phyloP scores from a whole-genome alignment of 2,113 vertebrate genomes.

The Neotoma lepida region DNA sequence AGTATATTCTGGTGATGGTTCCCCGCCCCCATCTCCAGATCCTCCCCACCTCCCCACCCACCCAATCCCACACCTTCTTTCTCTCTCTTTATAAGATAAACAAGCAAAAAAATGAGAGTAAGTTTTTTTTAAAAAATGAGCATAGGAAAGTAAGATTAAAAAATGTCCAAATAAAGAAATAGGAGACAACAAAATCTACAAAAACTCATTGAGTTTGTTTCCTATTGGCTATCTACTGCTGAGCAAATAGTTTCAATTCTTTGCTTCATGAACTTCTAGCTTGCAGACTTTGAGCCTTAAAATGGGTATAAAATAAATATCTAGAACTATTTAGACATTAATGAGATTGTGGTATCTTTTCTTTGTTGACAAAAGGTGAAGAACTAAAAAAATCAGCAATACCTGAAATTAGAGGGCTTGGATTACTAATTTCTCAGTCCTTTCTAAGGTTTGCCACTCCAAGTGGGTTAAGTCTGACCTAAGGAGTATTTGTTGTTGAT shows the following conservation, averaged over 20 bases:
- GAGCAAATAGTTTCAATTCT: slow-evolving; percentile 48
- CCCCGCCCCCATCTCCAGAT: too few relatives aligned
- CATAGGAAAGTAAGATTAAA: background rate
- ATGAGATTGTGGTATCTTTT: slow-evolving; percentile 15
- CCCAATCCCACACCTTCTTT: background rate
- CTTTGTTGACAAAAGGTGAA: slow-evolving; percentile 62
- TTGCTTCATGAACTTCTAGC: slow-evolving; percentile 57
- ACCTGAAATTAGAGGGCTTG: background rate
- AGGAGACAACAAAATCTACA: background rate
- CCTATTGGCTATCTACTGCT: background rate
- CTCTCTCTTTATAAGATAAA: background rate
- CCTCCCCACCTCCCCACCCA: background rate
- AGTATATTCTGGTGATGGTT: background rate
- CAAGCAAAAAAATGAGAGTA: background rate
- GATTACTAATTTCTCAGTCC: slow-evolving; percentile 9
- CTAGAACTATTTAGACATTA: slow-evolving; percentile 58
- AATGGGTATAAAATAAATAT: background rate
- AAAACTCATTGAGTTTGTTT: background rate
- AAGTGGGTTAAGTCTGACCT: background rate
- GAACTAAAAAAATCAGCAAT: slow-evolving; percentile 32
- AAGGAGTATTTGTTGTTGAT: background rate
- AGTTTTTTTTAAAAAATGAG: too few relatives aligned
- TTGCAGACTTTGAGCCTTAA: slow-evolving; percentile 46
- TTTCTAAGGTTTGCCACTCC: background rate
- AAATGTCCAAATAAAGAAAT: background rate